These are phyloP conservation scores for Nothocercus nigrocapillus DNA, from an alignment of 2,113 vertebrate species.

Conservation along the genomic window DNA sequence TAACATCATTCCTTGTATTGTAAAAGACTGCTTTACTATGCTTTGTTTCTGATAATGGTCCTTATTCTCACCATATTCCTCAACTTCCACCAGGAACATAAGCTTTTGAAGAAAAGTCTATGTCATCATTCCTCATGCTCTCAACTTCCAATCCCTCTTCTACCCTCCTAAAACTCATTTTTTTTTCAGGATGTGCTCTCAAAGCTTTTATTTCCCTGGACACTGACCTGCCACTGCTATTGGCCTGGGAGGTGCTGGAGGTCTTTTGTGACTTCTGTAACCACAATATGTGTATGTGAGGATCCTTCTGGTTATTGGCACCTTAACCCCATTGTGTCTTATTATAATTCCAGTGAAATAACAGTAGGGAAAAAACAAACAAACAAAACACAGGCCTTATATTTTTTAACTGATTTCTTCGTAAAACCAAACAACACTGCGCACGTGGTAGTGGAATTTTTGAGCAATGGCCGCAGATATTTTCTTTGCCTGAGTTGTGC, in stretches of 20 bases:
- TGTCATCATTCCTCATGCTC: neutral
- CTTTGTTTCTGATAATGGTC: neutral
- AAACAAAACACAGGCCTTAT: neutral
- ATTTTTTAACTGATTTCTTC: neutral
- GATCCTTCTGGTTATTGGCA: neutral
- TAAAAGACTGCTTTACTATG: neutral
- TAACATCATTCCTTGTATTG: neutral
- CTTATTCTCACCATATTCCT: neutral
- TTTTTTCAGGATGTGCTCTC: neutral
- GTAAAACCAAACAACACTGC: neutral
- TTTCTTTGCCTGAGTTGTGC: neutral
- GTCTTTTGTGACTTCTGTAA: neutral
- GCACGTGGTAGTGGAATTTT: neutral
- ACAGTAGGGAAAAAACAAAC: neutral
- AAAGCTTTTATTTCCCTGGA: neutral
- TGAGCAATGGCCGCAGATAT: neutral
- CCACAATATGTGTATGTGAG: fast-evolving
- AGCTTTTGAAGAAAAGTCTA: neutral
- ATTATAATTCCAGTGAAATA: neutral
- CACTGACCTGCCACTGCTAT: neutral
- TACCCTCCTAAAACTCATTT: neutral
- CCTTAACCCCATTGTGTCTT: neutral
- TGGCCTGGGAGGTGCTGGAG: fast-evolving
- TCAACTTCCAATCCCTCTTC: neutral
- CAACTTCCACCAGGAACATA: neutral